Evolutionary conservation across 2,888 invertebrate genomes (phyloP).

Genomic region (Hanleya hanleyi): DNA sequence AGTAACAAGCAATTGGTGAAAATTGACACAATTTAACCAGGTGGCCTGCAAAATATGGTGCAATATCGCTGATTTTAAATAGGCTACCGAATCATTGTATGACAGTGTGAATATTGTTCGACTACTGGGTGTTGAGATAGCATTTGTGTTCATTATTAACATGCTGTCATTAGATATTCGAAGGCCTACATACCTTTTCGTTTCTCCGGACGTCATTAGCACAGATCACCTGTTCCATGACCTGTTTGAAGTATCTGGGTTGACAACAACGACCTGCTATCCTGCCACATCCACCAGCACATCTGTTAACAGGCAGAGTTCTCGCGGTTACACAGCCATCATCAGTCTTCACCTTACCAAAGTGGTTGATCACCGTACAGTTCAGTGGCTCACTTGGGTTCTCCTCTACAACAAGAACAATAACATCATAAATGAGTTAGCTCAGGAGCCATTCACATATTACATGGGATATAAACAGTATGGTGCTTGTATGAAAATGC

Average conservation of each 20-base stretch:
- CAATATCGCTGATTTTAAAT: too few relatives aligned
- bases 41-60: too few relatives aligned
- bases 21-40: too few relatives aligned
- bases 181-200: background rate
- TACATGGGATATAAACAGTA: too few relatives aligned
- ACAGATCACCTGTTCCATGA: background rate
- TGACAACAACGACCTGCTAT: background rate
- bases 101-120: too few relatives aligned
- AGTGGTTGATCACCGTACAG: constrained; percentile 1
- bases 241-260: background rate
- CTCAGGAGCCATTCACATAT: too few relatives aligned
- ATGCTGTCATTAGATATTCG: too few relatives aligned
- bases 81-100: too few relatives aligned
- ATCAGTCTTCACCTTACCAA: background rate
- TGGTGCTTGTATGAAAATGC: too few relatives aligned
- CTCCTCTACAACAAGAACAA: background rate
- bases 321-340: background rate
- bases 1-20: too few relatives aligned
- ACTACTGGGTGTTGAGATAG: too few relatives aligned
- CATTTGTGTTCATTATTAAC: too few relatives aligned
- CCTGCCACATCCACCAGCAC: background rate
- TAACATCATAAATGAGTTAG: background rate
- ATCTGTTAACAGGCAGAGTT: background rate
- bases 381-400: constrained; percentile 8
- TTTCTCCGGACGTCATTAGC: background rate